phyloP scores from a whole-genome alignment of 2,888 invertebrate genomes.

The Phaedon cochleariae region DNA sequence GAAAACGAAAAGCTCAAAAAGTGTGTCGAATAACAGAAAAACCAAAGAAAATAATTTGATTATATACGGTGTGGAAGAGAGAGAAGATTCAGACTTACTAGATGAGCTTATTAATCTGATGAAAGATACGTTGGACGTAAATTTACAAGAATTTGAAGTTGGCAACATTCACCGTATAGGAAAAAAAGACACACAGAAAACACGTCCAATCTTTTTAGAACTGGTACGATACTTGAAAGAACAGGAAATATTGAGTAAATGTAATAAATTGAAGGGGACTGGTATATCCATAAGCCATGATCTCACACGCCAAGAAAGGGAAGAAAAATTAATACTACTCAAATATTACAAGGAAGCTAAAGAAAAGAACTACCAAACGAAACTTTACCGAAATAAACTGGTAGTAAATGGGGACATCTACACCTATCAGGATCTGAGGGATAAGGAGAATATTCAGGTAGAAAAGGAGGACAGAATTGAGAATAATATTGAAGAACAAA shows the following conservation, averaged over 20 bases:
- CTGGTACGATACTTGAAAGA: neutral
- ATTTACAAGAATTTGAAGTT: no score
- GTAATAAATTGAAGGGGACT: conserved; percentile 2
- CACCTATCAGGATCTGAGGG: neutral
- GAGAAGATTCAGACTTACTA: no score
- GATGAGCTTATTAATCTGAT: no score
- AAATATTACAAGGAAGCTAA: neutral
- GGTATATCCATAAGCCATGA: conserved; percentile 9
- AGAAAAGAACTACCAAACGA: neutral
- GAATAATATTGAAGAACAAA: neutral
- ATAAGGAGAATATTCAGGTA: neutral
- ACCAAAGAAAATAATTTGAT: no score
- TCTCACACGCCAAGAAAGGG: neutral
- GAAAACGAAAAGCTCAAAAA: no score
- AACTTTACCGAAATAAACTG: conserved; percentile 2
- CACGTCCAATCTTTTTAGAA: neutral
- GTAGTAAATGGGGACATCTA: neutral
- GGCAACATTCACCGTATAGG: neutral
- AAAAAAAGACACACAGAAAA: neutral
- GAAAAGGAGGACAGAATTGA: neutral
- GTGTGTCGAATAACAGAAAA: no score
- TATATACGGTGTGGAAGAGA: no score
- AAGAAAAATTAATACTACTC: conserved; percentile 1
- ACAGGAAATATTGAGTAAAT: neutral
- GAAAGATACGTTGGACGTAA: no score